Conservation (phyloP, 2,888 invertebrate species). For the Caenorhabditis sp. region DNA sequence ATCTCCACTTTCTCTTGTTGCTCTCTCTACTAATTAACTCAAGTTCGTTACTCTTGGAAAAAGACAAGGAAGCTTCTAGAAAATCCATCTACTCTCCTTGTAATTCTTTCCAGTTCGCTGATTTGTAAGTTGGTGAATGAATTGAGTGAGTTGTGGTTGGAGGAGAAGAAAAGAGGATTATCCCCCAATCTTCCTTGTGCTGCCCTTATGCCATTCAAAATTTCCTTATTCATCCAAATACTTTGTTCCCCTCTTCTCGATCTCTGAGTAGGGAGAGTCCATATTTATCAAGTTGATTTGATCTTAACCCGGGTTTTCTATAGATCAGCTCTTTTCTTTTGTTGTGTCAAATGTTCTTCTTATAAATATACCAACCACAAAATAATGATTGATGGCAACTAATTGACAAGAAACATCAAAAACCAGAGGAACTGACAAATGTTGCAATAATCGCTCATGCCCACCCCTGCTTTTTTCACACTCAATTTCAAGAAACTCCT, state of each 20-base stretch:
- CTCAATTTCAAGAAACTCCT: slow-evolving; percentile 25
- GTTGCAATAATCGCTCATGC: slow-evolving; percentile 25
- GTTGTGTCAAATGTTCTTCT: slow-evolving; percentile 1
- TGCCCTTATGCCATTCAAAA: neutral
- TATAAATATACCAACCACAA: slow-evolving; percentile 15
- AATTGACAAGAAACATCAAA: slow-evolving; percentile 36
- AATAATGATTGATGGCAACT: slow-evolving; percentile 41
- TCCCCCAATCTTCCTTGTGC: neutral
- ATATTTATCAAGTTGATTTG: neutral
- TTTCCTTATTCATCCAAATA: neutral
- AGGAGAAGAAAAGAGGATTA: slow-evolving; percentile 40
- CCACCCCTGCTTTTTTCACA: slow-evolving; percentile 47
- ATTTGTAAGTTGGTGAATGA: slow-evolving; percentile 26
- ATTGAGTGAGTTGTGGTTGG: slow-evolving; percentile 36
- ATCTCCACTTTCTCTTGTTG: slow-evolving; percentile 61
- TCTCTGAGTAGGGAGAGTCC: slow-evolving; percentile 20
- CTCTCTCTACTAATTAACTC: slow-evolving; percentile 54
- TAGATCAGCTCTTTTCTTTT: slow-evolving; percentile 1
- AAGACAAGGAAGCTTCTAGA: slow-evolving; percentile 7
- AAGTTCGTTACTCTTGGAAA: neutral
- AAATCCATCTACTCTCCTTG: neutral
- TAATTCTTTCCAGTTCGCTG: slow-evolving; percentile 55
- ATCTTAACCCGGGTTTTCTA: neutral
- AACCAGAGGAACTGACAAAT: slow-evolving; percentile 33
- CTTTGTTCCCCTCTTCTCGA: slow-evolving; percentile 31